Conservation (phyloP, 2,888 invertebrate genomes). For the Aethes cnicana region DNA sequence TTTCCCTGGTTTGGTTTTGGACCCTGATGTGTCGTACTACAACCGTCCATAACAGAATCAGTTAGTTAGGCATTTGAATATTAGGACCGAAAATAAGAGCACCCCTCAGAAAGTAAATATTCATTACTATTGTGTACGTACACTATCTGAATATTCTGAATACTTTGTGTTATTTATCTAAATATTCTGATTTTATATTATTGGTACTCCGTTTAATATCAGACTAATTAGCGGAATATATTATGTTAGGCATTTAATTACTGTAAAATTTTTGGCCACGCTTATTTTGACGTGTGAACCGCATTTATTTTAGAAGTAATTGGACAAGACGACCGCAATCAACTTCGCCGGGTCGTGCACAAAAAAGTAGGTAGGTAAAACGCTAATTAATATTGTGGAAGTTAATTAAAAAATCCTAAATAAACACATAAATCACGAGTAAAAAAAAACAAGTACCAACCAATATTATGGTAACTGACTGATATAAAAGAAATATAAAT, state of each 20-base stretch:
- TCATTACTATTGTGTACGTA: no score
- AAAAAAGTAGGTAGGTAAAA: neutral
- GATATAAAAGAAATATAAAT: constrained; percentile 9
- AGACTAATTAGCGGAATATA: neutral
- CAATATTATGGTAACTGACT: constrained; percentile 8
- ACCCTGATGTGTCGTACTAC: no score
- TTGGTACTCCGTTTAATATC: neutral
- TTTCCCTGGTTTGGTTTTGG: no score
- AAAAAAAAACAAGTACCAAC: constrained; percentile 4
- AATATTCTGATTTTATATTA: no score
- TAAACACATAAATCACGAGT: constrained; percentile 13
- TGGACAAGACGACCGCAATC: constrained; percentile 4
- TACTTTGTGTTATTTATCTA: no score
- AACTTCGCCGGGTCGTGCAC: constrained; percentile 4
- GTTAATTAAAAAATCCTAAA: constrained; percentile 21
- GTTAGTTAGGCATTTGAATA: no score
- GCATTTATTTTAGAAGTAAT: constrained; percentile 6
- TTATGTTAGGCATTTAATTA: neutral
- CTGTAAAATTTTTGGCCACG: neutral
- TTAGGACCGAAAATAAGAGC: no score
- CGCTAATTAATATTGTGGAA: constrained; percentile 10
- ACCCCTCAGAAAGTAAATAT: no score
- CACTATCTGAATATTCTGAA: no score
- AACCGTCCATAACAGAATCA: no score
- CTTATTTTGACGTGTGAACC: neutral